Conservation (phyloP, 2,797 vertebrate species). For the Chelon labrosus region DNA sequence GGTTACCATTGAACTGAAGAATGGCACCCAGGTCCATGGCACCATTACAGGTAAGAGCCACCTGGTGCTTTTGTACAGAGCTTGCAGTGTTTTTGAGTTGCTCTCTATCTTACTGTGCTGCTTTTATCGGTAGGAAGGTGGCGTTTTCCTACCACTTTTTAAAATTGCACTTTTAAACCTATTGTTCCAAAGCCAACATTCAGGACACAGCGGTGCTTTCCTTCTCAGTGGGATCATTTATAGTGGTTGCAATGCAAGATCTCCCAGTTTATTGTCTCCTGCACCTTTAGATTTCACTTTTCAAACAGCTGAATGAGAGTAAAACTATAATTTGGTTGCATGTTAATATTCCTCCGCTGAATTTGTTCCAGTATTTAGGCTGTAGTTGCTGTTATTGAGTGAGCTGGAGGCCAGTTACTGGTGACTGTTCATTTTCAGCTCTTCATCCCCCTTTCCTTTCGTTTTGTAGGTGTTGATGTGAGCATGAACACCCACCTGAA, state of each 20-base stretch:
- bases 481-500: conserved; percentile 99
- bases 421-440: not conserved
- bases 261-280: too few relatives aligned
- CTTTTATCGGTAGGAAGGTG: too few relatives aligned
- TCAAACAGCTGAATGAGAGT: too few relatives aligned
- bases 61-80: not conserved
- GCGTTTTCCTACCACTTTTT: not conserved
- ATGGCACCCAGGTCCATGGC: conserved; percentile 98
- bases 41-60: conserved; percentile 93
- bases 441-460: not conserved
- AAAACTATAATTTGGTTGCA: not conserved
- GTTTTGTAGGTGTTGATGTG: conserved; percentile 93
- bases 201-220: not conserved
- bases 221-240: not conserved
- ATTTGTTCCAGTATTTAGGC: not conserved
- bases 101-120: not conserved
- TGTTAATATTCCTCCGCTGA: not conserved
- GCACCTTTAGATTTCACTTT: too few relatives aligned
- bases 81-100: not conserved
- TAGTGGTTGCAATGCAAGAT: too few relatives aligned
- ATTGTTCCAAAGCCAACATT: not conserved
- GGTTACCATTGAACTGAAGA: conserved; percentile 98
- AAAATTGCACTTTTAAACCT: too few relatives aligned
- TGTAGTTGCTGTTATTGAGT: not conserved
- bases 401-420: not conserved